Base-by-base conservation (phyloP, 2,797 vertebrate genomes). In the Sebastes flavidus region DNA sequence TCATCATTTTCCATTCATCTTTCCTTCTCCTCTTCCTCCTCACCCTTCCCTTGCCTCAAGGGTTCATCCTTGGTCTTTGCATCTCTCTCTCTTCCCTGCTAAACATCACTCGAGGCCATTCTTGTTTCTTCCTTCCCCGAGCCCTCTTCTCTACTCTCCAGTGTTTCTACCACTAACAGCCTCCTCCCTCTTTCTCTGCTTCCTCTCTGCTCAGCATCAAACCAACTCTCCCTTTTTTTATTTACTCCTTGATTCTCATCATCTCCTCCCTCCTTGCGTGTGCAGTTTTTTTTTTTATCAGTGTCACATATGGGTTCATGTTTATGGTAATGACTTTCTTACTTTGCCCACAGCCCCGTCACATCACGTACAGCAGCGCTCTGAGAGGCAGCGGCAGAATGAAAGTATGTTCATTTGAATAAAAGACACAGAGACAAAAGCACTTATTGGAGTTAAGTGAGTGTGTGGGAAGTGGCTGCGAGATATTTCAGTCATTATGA, bases 321-420 rank as follows among this genome's bases (percentile, higher is more conserved):
- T 82, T 87, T 88, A 88, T 83, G 82, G 27, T 81, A 83, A 87
- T 90, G 66, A 70, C 61, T 88, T 59, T 55, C 52, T 59, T 70
- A 20, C 52, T 80, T 80, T 75, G 85, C 87, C 79, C 24, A 59
- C 42, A 75, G 87, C 73, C 62, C 75, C 69, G 67, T 85, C 82
- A 84, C 73, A 60, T 85, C 69, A 70, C 20, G 62, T 63, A 25
- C 65, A 32, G 49, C 24, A 59, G 30, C 12, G 46, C 52, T 71
- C 65, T 66, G 34, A 66, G 13, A 38, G 52, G 24, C 67, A 56
- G 27, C 16, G 24, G 22, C 36, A 29, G 12, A 59, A 75, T 36
- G 10, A 25, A 36, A 46, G 72, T 13, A 60, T 8, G 4, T 27
- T 69, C 6, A 80, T 77, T 75, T 74, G 58, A 69, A 66, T 81